phyloP scores from a whole-genome alignment of 2,888 invertebrate species.

The Geophilus truncorum region DNA sequence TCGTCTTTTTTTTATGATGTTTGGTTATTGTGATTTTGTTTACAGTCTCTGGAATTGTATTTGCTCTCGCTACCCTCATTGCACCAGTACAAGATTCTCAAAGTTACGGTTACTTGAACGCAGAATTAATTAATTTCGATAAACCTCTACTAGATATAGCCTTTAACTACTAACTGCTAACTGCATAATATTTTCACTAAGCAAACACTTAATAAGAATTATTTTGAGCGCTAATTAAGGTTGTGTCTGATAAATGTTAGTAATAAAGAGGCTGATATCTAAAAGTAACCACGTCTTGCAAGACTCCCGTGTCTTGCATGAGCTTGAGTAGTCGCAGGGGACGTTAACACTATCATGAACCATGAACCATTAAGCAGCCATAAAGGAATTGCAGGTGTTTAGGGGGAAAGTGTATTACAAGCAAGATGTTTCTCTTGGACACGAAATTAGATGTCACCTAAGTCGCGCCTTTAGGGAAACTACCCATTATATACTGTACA shows the following conservation, averaged over 20 bases:
- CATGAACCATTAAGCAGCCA: slow-evolving; percentile 27
- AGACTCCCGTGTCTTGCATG: background rate
- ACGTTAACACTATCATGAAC: slow-evolving; percentile 2
- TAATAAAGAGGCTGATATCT: background rate
- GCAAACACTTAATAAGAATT: background rate
- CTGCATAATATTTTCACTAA: background rate
- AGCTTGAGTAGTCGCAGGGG: slow-evolving; percentile 9
- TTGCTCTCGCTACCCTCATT: too few species aligned
- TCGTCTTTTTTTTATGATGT: too few species aligned
- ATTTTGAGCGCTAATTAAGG: background rate
- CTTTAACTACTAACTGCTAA: too few species aligned
- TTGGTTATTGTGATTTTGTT: too few species aligned
- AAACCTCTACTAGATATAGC: too few species aligned
- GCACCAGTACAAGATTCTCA: too few species aligned
- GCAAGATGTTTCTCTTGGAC: background rate
- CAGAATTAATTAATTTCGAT: too few species aligned
- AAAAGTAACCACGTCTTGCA: background rate
- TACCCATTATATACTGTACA: background rate
- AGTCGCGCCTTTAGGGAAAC: background rate
- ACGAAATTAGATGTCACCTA: background rate
- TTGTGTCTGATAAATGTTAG: slow-evolving; percentile 1
- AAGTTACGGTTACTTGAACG: too few species aligned
- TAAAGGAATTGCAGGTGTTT: slow-evolving; percentile 27
- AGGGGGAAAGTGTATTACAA: slow-evolving; percentile 13
- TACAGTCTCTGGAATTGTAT: too few species aligned